A percentile compares a stretch with the other conserved stretches of the same genome.
phyloP scores from a whole-genome alignment of 2,797 vertebrate species.

The Melanogrammus aeglefinus region DNA sequence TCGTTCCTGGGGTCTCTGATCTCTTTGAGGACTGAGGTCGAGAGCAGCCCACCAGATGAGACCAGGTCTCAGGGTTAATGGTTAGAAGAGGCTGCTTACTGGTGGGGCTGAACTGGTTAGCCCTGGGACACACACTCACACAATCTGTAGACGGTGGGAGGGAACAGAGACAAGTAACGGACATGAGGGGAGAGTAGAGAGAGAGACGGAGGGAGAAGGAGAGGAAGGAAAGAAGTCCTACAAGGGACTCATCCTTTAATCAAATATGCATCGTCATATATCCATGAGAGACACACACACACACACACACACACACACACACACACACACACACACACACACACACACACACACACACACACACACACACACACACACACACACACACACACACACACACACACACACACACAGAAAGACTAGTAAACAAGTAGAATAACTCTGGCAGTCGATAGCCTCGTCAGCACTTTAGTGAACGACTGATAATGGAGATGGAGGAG shows the following conservation, averaged over 20 bases:
- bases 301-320: too few relatives aligned
- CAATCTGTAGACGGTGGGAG: constrained; percentile 25
- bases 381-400: too few relatives aligned
- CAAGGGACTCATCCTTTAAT: constrained; percentile 41
- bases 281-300: not conserved
- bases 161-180: not conserved
- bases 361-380: too few relatives aligned
- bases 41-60: not conserved
- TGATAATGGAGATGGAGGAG: constrained; percentile 33
- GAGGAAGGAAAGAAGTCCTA: not conserved
- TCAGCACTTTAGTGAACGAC: constrained; percentile 39
- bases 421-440: not conserved
- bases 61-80: not conserved
- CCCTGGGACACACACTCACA: not conserved
- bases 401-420: not conserved
- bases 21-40: not conserved
- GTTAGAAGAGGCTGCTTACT: not conserved
- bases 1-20: not conserved
- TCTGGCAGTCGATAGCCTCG: constrained; percentile 12
- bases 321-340: too few relatives aligned
- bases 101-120: not conserved
- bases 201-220: constrained; percentile 20
- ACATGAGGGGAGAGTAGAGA: constrained; percentile 17
- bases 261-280: constrained; percentile 31
- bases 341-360: too few relatives aligned